Conservation (phyloP, 2,888 invertebrate genomes). For the Diarsia brunnea region DNA sequence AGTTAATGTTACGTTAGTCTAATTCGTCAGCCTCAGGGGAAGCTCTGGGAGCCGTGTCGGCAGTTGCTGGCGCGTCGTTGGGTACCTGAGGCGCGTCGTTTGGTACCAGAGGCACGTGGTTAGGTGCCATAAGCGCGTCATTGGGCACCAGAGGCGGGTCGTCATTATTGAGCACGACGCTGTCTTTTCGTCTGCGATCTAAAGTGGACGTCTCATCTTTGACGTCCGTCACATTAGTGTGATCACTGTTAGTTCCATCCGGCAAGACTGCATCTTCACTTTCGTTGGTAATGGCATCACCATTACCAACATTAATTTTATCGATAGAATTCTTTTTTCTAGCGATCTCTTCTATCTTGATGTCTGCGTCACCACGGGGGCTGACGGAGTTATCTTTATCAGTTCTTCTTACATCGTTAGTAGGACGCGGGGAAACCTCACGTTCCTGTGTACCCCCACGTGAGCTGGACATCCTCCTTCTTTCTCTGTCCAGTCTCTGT, state of each 20-base stretch:
- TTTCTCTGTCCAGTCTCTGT: slow-evolving; percentile 62
- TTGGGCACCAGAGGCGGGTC: slow-evolving; percentile 70
- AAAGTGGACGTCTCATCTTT: slow-evolving; percentile 77
- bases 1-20: slow-evolving; percentile 80
- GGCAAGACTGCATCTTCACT: slow-evolving; percentile 66
- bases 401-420: slow-evolving; percentile 62
- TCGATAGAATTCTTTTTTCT: slow-evolving; percentile 75
- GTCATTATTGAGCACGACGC: slow-evolving; percentile 66
- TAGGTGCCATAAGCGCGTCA: slow-evolving; percentile 28
- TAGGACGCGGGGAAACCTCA: slow-evolving; percentile 60
- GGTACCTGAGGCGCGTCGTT: slow-evolving; percentile 71
- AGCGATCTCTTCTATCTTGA: slow-evolving; percentile 84
- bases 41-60: slow-evolving; percentile 76
- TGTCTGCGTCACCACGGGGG: slow-evolving; percentile 69
- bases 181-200: slow-evolving; percentile 84
- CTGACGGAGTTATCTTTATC: slow-evolving; percentile 72
- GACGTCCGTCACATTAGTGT: slow-evolving; percentile 63
- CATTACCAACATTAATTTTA: slow-evolving; percentile 68
- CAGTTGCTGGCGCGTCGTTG: slow-evolving; percentile 48
- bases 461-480: slow-evolving; percentile 69
- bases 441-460: slow-evolving; percentile 71
- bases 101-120: slow-evolving; percentile 42
- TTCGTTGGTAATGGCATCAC: slow-evolving; percentile 67
- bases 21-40: slow-evolving; percentile 83
- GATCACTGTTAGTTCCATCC: slow-evolving; percentile 66